Conservation (phyloP, 2,797 vertebrate genomes). For the Siniperca scherzeri region DNA sequence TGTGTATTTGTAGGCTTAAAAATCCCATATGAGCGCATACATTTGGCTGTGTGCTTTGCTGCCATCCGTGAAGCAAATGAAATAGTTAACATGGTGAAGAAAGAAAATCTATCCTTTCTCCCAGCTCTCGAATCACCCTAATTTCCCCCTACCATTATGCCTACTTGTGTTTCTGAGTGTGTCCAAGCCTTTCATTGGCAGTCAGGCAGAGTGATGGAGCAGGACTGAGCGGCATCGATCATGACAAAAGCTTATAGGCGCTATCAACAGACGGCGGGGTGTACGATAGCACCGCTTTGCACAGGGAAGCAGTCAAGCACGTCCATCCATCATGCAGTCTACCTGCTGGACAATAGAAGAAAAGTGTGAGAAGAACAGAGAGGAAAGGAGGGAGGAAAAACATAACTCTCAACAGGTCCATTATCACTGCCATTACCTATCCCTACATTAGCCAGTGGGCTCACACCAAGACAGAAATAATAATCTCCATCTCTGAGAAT, state of each 20-base stretch:
- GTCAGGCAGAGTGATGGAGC: slow-evolving; percentile 74
- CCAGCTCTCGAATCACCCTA: slow-evolving; percentile 56
- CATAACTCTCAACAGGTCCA: slow-evolving; percentile 72
- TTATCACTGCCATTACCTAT: slow-evolving; percentile 70
- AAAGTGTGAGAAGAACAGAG: slow-evolving; percentile 60
- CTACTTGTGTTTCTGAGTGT: slow-evolving; percentile 72
- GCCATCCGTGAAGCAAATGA: slow-evolving; percentile 77
- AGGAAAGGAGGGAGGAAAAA: slow-evolving; percentile 39
- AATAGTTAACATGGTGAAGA: slow-evolving; percentile 68
- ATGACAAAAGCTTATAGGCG: slow-evolving; percentile 67
- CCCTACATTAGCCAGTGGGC: slow-evolving; percentile 50
- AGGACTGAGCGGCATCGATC: slow-evolving; percentile 73
- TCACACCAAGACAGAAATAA: slow-evolving; percentile 58
- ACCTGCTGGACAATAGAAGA: slow-evolving; percentile 71
- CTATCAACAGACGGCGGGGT: slow-evolving; percentile 63
- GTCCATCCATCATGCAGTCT: slow-evolving; percentile 76
- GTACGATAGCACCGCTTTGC: slow-evolving; percentile 55
- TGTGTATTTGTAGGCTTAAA: slow-evolving; percentile 71
- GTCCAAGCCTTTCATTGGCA: slow-evolving; percentile 72
- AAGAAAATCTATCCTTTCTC: slow-evolving; percentile 71
- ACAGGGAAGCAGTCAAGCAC: slow-evolving; percentile 43
- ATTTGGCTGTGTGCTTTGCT: slow-evolving; percentile 59
- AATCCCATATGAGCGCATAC: slow-evolving; percentile 67
- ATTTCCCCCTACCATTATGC: slow-evolving; percentile 71
- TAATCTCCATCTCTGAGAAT: slow-evolving; percentile 61